Percentiles rank a stretch among this genome's conserved stretches.
These are phyloP conservation scores for Ceramica pisi DNA, from an alignment of 2,888 invertebrate species.

Conservation along the genomic window DNA sequence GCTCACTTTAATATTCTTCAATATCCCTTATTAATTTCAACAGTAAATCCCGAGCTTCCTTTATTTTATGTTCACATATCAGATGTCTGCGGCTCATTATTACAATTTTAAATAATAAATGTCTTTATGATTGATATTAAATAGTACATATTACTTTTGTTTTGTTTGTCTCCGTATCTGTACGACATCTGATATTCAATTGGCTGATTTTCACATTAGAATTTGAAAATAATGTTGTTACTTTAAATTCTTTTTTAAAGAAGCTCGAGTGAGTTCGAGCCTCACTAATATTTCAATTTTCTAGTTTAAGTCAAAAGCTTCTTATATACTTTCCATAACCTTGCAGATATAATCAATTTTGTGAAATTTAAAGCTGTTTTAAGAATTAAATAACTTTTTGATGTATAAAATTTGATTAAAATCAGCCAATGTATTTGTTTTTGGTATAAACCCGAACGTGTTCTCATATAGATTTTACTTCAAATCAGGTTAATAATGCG, in stretches of 20 bases:
- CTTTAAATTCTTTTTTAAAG: constrained; percentile 17
- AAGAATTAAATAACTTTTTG: neutral
- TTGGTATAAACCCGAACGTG: constrained; percentile 61
- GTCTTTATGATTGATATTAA: constrained; percentile 3
- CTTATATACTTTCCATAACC: constrained; percentile 6
- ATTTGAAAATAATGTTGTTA: neutral
- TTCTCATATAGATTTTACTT: constrained; percentile 82
- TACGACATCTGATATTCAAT: constrained; percentile 67
- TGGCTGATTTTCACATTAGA: constrained; percentile 69
- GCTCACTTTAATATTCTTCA: constrained; percentile 60
- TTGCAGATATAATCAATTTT: constrained; percentile 10
- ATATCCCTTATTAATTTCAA: constrained; percentile 57
- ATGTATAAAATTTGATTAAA: constrained; percentile 61
- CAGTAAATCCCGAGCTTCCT: constrained; percentile 61
- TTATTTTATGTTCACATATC: constrained; percentile 61
- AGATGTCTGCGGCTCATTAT: constrained; percentile 54
- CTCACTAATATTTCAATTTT: constrained; percentile 49
- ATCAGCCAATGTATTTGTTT: constrained; percentile 72
- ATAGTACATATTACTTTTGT: neutral
- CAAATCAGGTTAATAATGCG: constrained; percentile 98
- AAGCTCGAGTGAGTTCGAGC: constrained; percentile 71
- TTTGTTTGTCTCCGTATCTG: constrained; percentile 6
- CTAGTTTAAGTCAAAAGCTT: constrained; percentile 1
- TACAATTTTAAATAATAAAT: constrained; percentile 8
- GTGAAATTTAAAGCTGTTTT: constrained; percentile 1